phyloP scores from a whole-genome alignment of 2,797 vertebrate genomes.

The Australoheros facetus region DNA sequence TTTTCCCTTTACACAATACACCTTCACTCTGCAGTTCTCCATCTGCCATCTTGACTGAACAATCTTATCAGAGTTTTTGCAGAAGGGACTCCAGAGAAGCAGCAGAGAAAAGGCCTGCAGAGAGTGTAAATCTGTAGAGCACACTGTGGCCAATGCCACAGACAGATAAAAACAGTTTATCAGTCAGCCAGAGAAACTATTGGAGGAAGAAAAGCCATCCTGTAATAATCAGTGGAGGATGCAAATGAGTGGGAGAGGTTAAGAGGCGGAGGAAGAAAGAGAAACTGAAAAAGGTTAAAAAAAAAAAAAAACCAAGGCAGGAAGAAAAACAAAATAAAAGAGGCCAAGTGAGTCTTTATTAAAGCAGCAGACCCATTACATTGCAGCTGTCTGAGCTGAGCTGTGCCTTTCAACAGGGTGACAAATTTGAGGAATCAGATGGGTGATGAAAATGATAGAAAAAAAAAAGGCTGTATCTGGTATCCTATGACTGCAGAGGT shows the following conservation, averaged over 20 bases:
- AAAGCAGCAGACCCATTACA: conserved; percentile 40
- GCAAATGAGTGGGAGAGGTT: not conserved
- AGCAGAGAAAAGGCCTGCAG: conserved; percentile 40
- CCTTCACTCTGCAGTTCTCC: conserved; percentile 4
- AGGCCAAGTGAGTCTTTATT: conserved; percentile 35
- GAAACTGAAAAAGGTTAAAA: not conserved
- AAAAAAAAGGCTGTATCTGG: conserved; percentile 7
- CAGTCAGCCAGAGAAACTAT: conserved; percentile 29
- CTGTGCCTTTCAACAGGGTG: conserved; percentile 42
- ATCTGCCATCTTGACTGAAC: conserved; percentile 39
- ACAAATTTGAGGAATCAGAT: conserved; percentile 35
- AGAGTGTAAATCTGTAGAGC: conserved; percentile 38
- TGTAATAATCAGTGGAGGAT: conserved; percentile 12
- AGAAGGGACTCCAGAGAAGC: conserved; percentile 54
- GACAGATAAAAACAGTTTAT: conserved; percentile 53
- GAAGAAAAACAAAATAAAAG: not conserved
- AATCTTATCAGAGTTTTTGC: conserved; percentile 64
- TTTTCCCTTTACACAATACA: not conserved
- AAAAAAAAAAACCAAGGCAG: not conserved
- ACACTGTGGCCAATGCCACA: not conserved
- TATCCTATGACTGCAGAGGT: conserved; percentile 65
- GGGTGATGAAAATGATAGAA: conserved; percentile 56
- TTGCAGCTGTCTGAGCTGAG: not conserved
- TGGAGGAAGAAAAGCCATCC: conserved; percentile 35
- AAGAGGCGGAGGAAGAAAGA: not conserved